A percentile compares a stretch with the other conserved stretches of the same genome.
These are phyloP conservation scores for Macaria liturata DNA, from an alignment of 2,888 invertebrate genomes.

Conservation along the genomic window DNA sequence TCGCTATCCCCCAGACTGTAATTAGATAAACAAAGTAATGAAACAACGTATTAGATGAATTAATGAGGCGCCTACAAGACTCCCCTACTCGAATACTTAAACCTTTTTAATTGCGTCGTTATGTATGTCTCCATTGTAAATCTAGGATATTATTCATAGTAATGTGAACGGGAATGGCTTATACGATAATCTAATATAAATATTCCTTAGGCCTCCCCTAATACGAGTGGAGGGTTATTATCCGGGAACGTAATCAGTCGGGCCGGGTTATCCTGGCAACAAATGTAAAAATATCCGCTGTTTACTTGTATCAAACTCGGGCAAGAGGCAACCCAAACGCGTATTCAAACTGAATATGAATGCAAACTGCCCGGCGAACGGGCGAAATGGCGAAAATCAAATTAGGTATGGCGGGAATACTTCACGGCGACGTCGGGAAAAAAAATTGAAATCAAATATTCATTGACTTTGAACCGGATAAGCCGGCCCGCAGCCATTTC, in stretches of 20 bases:
- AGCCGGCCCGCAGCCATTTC: slow-evolving; percentile 81
- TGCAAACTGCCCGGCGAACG: slow-evolving; percentile 81
- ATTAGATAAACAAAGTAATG: slow-evolving; percentile 62
- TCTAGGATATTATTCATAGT: slow-evolving; percentile 27
- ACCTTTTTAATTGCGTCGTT: slow-evolving; percentile 18
- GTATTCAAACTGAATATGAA: slow-evolving; percentile 83
- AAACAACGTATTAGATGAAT: slow-evolving; percentile 38
- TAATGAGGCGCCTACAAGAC: slow-evolving; percentile 22
- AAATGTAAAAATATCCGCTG: slow-evolving; percentile 82
- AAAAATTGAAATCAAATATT: slow-evolving; percentile 84
- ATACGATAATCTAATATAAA: slow-evolving; percentile 63
- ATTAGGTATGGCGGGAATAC: slow-evolving; percentile 83
- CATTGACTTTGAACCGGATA: slow-evolving; percentile 83
- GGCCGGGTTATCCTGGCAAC: slow-evolving; percentile 75
- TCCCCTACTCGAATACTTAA: slow-evolving; percentile 12
- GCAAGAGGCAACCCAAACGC: slow-evolving; percentile 79
- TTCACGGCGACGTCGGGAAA: slow-evolving; percentile 79
- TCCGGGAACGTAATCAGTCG: slow-evolving; percentile 79
- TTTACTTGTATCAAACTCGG: slow-evolving; percentile 82
- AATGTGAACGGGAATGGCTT: slow-evolving; percentile 43
- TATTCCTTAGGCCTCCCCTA: slow-evolving; percentile 62
- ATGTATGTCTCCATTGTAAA: slow-evolving; percentile 21
- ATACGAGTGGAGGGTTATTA: slow-evolving; percentile 70
- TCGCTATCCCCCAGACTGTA: slow-evolving; percentile 56
- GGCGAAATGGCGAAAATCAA: slow-evolving; percentile 82